Evolutionary conservation across 2,113 vertebrate species (phyloP), one percentile per base, ranked within the genome.

Genomic region (Dunckerocampus dactyliophorus): DNA sequence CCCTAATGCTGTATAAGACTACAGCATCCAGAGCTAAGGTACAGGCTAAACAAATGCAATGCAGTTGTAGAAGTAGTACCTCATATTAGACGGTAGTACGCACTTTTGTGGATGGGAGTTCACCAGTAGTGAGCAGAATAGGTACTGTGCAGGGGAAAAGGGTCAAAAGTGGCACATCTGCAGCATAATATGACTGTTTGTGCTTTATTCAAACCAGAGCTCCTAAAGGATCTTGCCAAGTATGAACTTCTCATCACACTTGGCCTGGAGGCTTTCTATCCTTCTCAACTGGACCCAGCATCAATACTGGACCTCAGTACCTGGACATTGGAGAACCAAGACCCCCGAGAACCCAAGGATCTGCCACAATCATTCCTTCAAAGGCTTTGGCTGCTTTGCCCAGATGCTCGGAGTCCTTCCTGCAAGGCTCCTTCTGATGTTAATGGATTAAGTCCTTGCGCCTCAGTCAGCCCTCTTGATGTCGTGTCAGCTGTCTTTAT

Each of bases 401-500:
- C 80, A 49, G 73, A 89, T 53, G 76, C 85, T 8, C 71, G 87
- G 4, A 87, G 63, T 76, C 22, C 85, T 34, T 73, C 17, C 22
- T 83, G 69, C 63, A 67, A 72, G 20, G 13, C 45, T 49, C 19
- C 19, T 6, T 39, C 64, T 19, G 71, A 71, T 31, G 47, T 4
- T 13, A 52, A 13, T 2, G 57, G 47, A 37, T 63, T 80, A 21
- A 71, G 24, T 14, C 64, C 73, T 42, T 68, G 47, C 56, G 50
- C 42, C 2, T 43, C 39, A 43, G 61, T 91, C n/a, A 82, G 91
- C 48, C 90, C 90, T 12, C 81, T 92, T 51, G 92, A 94, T 71
- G 69, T 93, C 39, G 74, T 93, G n/a, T 82, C 89, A 42, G 90
- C 87, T 7, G 70, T 89, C 14, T 84, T 90, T 73, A 84, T 91